Conservation (phyloP, 2,888 invertebrate species). For the Pantelozetes paolii region DNA sequence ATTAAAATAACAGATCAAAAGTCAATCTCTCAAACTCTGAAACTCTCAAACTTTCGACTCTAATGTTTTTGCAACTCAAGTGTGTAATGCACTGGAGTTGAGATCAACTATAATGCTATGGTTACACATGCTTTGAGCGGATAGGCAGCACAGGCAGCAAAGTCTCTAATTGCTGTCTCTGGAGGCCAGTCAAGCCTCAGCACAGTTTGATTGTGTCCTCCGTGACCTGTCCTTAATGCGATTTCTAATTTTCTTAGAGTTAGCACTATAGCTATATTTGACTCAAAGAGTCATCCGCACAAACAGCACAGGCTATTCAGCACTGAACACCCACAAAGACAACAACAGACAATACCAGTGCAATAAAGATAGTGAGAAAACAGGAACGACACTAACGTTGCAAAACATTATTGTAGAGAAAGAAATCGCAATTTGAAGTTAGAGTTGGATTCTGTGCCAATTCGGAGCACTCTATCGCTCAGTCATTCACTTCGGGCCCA, state of each 20-base stretch:
- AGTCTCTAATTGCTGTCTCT: constrained; percentile 37
- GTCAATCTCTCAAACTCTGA: constrained; percentile 18
- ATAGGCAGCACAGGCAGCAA: not conserved
- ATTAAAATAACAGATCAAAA: constrained; percentile 30
- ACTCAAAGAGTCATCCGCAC: not conserved
- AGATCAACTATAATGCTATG: not conserved
- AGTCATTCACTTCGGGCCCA: constrained; percentile 16
- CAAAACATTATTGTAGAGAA: constrained; percentile 19
- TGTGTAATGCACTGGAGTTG: constrained; percentile 18
- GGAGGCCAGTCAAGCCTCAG: constrained; percentile 30
- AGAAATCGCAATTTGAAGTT: constrained; percentile 3
- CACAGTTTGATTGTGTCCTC: constrained; percentile 34
- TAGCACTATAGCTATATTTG: constrained; percentile 20
- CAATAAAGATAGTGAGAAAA: not conserved
- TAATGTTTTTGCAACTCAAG: constrained; percentile 21
- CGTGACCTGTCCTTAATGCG: constrained; percentile 38
- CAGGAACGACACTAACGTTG: not conserved
- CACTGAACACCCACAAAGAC: constrained; percentile 23
- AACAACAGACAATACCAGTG: constrained; percentile 2
- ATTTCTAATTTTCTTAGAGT: constrained; percentile 35
- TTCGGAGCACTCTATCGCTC: constrained; percentile 9
- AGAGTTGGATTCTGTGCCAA: not conserved
- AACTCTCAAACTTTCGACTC: constrained; percentile 14
- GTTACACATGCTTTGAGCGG: constrained; percentile 4
- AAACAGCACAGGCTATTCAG: not conserved